Conservation (phyloP, 1,140 invertebrate species). For the Littorina saxatilis region DNA sequence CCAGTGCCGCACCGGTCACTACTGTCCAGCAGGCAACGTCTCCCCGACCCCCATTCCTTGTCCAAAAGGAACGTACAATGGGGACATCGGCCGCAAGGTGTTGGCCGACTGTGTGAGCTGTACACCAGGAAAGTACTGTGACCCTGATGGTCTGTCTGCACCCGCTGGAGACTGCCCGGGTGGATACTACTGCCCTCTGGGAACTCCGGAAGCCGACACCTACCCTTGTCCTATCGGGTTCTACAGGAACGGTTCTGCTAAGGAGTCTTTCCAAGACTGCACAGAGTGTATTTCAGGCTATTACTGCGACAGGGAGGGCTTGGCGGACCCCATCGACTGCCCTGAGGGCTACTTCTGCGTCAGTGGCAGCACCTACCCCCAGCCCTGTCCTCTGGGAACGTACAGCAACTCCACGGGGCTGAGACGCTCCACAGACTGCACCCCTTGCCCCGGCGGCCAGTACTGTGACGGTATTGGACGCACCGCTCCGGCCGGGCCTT, state of each 20-base stretch:
- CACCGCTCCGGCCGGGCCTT: slow-evolving; percentile 68
- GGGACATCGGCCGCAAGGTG: slow-evolving; percentile 54
- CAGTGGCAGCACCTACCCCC: slow-evolving; percentile 66
- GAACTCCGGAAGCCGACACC: slow-evolving; percentile 57
- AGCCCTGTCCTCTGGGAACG: slow-evolving; percentile 71
- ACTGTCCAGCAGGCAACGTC: slow-evolving; percentile 70
- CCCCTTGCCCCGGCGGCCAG: slow-evolving; percentile 71
- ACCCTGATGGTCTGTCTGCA: slow-evolving; percentile 50
- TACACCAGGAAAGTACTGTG: slow-evolving; percentile 70
- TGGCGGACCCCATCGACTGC: slow-evolving; percentile 68
- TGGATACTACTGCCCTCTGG: slow-evolving; percentile 68
- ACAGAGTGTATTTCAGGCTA: slow-evolving; percentile 72
- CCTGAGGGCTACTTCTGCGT: slow-evolving; percentile 72
- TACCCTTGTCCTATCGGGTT: slow-evolving; percentile 72
- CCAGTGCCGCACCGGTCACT: slow-evolving; percentile 67
- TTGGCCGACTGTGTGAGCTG: slow-evolving; percentile 69
- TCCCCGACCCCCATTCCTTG: slow-evolving; percentile 69
- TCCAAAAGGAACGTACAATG: slow-evolving; percentile 71
- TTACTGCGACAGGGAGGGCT: slow-evolving; percentile 69
- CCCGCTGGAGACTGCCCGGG: slow-evolving; percentile 63
- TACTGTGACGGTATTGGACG: slow-evolving; percentile 73
- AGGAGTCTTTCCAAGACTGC: slow-evolving; percentile 72
- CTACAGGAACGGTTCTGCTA: slow-evolving; percentile 70
- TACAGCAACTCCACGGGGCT: slow-evolving; percentile 72
- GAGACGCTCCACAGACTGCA: slow-evolving; percentile 68